Evolutionary conservation across 53 echinoderm and acorn worm species (phyloP).

Genomic region (Antedon mediterranea): DNA sequence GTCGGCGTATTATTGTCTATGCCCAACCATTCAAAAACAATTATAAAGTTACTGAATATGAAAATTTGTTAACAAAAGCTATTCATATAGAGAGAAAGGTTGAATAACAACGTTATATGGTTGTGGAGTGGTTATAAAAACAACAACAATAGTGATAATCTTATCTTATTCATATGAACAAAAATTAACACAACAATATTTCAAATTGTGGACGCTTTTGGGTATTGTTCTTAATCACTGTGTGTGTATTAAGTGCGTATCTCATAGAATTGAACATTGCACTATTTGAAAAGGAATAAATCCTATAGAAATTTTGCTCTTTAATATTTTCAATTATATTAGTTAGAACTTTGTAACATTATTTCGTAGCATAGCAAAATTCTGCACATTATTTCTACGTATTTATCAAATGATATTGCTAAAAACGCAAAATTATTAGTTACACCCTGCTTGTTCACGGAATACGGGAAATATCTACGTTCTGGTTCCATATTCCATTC

Average conservation of each 20-base stretch:
- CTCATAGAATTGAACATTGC: not conserved
- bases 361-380: no score
- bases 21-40: not conserved
- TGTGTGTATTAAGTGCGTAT: not conserved
- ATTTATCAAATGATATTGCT: no score
- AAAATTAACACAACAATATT: not conserved
- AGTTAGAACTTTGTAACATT: no score
- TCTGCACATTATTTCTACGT: no score
- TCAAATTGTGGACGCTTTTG: not conserved
- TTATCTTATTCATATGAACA: not conserved
- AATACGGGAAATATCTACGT: no score
- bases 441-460: no score
- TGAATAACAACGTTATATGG: not conserved
- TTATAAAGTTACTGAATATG: not conserved
- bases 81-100: not conserved
- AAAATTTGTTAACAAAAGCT: not conserved
- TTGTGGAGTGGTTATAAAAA: not conserved
- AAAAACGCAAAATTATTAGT: no score
- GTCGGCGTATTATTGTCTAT: not conserved
- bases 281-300: no score
- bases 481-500: no score
- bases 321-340: no score
- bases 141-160: not conserved
- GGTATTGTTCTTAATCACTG: not conserved
- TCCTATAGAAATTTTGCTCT: no score